Evolutionary conservation across 2,797 vertebrate species (phyloP).

Genomic region (Pachyuromys duprasi): DNA sequence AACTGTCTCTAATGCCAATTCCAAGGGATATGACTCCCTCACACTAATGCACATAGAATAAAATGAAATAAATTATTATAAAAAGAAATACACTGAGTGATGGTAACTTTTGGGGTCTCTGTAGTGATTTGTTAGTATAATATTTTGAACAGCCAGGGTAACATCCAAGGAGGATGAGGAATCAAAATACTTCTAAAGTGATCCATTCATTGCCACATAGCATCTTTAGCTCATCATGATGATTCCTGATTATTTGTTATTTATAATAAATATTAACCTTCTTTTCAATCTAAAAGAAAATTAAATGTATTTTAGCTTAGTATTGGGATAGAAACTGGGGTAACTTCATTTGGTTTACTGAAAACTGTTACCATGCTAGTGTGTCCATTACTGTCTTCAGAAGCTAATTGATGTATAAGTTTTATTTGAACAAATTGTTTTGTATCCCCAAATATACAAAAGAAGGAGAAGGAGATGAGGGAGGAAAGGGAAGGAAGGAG

Average conservation of each 20-base stretch:
- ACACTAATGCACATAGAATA: no score
- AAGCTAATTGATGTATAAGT: background rate
- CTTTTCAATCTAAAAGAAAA: slow-evolving; percentile 12
- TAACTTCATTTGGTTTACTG: slow-evolving; percentile 46
- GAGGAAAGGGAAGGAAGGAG: background rate
- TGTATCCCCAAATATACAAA: background rate
- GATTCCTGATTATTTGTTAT: background rate
- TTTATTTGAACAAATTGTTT: slow-evolving; percentile 29
- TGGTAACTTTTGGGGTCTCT: background rate
- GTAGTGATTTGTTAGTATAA: background rate
- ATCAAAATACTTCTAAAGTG: background rate
- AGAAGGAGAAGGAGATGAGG: background rate
- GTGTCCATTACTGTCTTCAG: background rate
- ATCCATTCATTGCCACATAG: background rate
- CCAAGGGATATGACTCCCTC: no score
- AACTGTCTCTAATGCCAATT: no score
- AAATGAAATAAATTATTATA: no score
- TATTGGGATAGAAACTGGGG: slow-evolving; percentile 55
- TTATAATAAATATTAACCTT: slow-evolving; percentile 31
- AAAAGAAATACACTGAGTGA: background rate
- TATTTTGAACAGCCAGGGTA: background rate
- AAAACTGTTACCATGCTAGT: slow-evolving; percentile 33
- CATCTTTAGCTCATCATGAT: background rate
- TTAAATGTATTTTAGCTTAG: slow-evolving; percentile 24
- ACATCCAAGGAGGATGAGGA: background rate